Base-by-base conservation (phyloP, 2,888 invertebrate species). In the Caenorhabditis panamensis region DNA sequence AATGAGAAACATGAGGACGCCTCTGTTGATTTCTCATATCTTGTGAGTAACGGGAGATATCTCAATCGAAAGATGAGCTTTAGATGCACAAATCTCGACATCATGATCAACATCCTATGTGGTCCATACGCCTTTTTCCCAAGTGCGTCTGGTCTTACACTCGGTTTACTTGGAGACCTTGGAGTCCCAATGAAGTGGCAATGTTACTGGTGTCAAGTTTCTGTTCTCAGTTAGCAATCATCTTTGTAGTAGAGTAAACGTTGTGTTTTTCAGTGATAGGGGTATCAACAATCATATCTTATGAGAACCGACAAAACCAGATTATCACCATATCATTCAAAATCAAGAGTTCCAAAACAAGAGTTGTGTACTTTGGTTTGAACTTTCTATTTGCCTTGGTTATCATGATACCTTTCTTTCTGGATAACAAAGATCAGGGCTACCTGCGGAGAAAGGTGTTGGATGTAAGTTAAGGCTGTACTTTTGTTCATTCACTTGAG, bases 251-350 rank as follows among this genome's bases (percentile, higher is more conserved):
- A 5, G 6, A 36, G 5, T 28, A 16, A 9, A 16, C 13, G 11
- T n/a, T n/a, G n/a, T n/a, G n/a, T n/a, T n/a, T 47, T 58, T 58
- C 58, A 67, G 67, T 67, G 56, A 58, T 47, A 20, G 56, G 28
- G 9, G n/a, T 58, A 2, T 41, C 20, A 8, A 58, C 58, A n/a
- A 36, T 67, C 1, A 58, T 67, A 28, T 13, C 58, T 9, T 28
- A 41, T 11, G 67, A 67, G 36, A 67, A 67, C 18, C 47, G 58
- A 1, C 67, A 67, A 2, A 56, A 31, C 41, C 67, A 67, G 58
- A 67, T 67, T 9, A 1, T 54, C 18, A 31, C 22, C 31, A 67
- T 67, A 18, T 37, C 13, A 0, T 54, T 56, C 26, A 54, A 67
- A 67, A 58, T 67, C 9, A 22, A 56, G 9, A 37, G 3, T 1